Conservation (phyloP, 2,888 invertebrate genomes). For the Salpingus planirostris region DNA sequence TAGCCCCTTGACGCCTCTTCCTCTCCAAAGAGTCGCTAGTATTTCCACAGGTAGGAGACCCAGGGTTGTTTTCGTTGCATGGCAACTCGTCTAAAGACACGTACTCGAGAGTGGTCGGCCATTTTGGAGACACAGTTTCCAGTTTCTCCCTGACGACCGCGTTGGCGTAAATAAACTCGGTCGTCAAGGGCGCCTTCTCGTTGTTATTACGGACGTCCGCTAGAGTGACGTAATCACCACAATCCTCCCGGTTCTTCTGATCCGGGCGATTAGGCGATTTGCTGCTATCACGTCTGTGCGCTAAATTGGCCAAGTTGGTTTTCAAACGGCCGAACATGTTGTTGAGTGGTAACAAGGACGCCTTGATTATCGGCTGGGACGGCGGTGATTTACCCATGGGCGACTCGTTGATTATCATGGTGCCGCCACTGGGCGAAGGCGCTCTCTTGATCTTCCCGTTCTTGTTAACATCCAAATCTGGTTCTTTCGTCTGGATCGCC, state of each 20-base stretch:
- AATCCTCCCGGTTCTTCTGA: slow-evolving; percentile 38
- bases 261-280: slow-evolving; percentile 45
- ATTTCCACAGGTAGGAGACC: slow-evolving; percentile 8
- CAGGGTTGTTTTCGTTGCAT: slow-evolving; percentile 26
- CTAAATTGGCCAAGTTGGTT: slow-evolving; percentile 33
- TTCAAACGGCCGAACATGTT: slow-evolving; percentile 64
- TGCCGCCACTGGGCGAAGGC: slow-evolving; percentile 38
- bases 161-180: slow-evolving; percentile 52
- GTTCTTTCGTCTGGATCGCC: slow-evolving; percentile 15
- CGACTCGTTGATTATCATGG: slow-evolving; percentile 24
- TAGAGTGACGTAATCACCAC: slow-evolving; percentile 79
- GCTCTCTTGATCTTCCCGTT: slow-evolving; percentile 30
- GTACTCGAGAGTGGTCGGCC: slow-evolving; percentile 65
- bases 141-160: slow-evolving; percentile 56
- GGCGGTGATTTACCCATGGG: slow-evolving; percentile 16
- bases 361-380: slow-evolving; percentile 38
- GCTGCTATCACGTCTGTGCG: slow-evolving; percentile 36
- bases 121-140: slow-evolving; percentile 50
- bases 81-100: slow-evolving; percentile 75
- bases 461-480: slow-evolving; percentile 18
- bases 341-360: slow-evolving; percentile 55
- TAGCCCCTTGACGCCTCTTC: slow-evolving; percentile 57
- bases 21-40: slow-evolving; percentile 45
- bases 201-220: slow-evolving; percentile 76
- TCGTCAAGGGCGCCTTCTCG: slow-evolving; percentile 43